Evolutionary conservation across 2,888 invertebrate genomes (phyloP), one percentile per base, ranked within the genome.

Genomic region (Ectobius pallidus): DNA sequence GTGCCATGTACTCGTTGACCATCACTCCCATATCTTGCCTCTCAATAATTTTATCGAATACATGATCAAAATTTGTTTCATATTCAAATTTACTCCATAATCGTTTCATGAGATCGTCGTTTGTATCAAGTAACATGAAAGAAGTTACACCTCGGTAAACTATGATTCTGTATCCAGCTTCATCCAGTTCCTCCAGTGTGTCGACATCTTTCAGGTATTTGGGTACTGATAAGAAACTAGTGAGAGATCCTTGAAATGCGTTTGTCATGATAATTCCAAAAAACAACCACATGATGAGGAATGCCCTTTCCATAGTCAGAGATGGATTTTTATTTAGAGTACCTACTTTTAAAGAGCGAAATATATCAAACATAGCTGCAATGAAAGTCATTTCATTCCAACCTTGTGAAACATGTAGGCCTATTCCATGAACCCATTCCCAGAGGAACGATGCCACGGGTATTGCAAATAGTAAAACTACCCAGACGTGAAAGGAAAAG

Each of bases 251-350:
- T 46, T 46, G 46, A 11, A 68, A 68, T 3, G 67, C 44, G 18
- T 27, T 68, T 27, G 67, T 68, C 6, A 68, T 68, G 18, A 68
- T 49, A 20, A 68, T 46, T 25, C 49, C 46, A n/a, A 46, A 46
- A 22, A 68, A 11, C 1, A 68, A 2, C 67, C 67, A 68, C 3
- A 39, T 44, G 9, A 68, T 14, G 18, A 68, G 27, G 25, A 30
- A 67, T 11, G 46, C 9, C 6, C 67, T 34, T 1, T 39, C 67
- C 7, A 46, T 27, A n/a, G 30, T 16, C n/a, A 18, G 27, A 6
- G 22, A 16, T n/a, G 67, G 46, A 9, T 16, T 16, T 18, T 9
- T 16, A 18, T 46, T 68, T n/a, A 68, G 4, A n/a, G 30, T 27
- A 46, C 67, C 67, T 1, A 30, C 6, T 30, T 46, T 46, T 0